Evolutionary conservation across 2,113 vertebrate genomes (phyloP), one percentile per base, ranked within the genome.

Genomic region (Suricata suricatta): DNA sequence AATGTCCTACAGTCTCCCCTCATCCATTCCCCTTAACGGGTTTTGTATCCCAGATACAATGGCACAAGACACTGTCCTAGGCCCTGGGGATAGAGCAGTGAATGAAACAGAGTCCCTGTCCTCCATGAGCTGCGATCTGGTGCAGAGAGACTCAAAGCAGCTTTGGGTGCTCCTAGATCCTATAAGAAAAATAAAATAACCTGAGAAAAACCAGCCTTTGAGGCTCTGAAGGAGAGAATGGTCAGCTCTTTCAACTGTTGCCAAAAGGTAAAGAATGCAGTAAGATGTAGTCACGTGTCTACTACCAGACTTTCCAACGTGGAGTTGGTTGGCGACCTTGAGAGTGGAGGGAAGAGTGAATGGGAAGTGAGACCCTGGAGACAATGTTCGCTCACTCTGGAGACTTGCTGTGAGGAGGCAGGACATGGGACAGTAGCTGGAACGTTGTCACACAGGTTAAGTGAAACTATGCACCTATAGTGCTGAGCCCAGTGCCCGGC

Each of bases 401-500:
- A 79, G 90, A 66, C 16, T n/a, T 64, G 35, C 72, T 11, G 10
- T 54, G 57, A 64, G 64, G 23, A 13, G 35, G 25, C 38, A 47
- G 60, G 68, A 52, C 47, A 71, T 4, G 41, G 72, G 25, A 13
- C 76, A 4, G 33, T 4, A 13, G 52, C 64, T 31, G n/a, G 54
- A 27, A 41, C 3, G 11, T 1, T 0, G 11, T 6, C 4, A 21
- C 5, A 0, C 38, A 27, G 13, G 7, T 17, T 23, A 13, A 5
- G 31, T 2, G 15, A 60, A 25, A 31, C 11, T 3, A 7, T 3
- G 7, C 6, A 0, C 0, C 4, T 17, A 7, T 16, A 21, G 27
- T 11, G 44, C 44, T 15, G 12, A 60, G 29, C 6, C 38, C 54
- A 4, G 19, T 0, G 29, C 35, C 68, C 7, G 50, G 63, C 41